These are phyloP conservation scores for Zeugodacus cucurbitae DNA, from an alignment of 1,140 invertebrate species.

Conservation along the genomic window DNA sequence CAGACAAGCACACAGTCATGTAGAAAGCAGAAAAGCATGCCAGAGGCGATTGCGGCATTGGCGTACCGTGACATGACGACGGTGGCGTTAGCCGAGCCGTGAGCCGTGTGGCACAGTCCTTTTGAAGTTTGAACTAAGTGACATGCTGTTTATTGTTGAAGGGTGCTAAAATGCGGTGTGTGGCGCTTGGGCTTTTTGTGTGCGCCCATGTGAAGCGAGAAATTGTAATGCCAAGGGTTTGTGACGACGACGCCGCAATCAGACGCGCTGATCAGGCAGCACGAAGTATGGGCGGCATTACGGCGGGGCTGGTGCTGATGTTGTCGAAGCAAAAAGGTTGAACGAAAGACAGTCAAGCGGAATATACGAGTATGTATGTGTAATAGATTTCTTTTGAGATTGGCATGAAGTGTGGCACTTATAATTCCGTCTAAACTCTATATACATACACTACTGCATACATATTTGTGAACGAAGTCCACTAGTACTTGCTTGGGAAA, in stretches of 20 bases:
- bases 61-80: constrained; percentile 35
- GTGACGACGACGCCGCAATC: constrained; percentile 51
- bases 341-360: neutral
- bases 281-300: neutral
- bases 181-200: constrained; percentile 43
- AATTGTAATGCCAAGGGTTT: constrained; percentile 63
- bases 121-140: constrained; percentile 64
- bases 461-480: neutral
- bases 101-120: constrained; percentile 26
- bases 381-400: neutral
- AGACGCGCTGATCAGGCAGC: constrained; percentile 49
- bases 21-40: constrained; percentile 37
- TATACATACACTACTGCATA: neutral
- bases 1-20: constrained; percentile 12
- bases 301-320: neutral
- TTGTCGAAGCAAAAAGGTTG: constrained; percentile 1
- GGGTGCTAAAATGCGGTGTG: constrained; percentile 63
- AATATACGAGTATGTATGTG: neutral
- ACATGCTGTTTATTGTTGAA: constrained; percentile 66
- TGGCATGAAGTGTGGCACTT: constrained; percentile 25
- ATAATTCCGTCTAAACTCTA: neutral
- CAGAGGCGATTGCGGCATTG: constrained; percentile 38
- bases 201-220: constrained; percentile 54
- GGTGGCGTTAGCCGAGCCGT: neutral
- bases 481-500: too few species aligned